Percentiles rank a stretch among this genome's conserved stretches.
phyloP scores from a whole-genome alignment of 2,888 invertebrate species.

The Oxyteleia sp. region DNA sequence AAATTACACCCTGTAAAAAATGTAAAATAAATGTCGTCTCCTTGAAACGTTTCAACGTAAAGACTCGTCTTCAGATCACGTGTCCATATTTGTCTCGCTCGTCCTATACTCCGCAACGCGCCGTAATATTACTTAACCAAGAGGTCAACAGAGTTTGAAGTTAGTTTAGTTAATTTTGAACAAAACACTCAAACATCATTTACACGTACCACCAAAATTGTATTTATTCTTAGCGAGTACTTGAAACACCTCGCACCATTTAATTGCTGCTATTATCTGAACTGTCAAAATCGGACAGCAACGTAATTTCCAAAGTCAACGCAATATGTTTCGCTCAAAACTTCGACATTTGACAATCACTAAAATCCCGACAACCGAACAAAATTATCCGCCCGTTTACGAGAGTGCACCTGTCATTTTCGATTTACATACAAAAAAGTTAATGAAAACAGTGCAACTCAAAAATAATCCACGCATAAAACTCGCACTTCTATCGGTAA shows the following conservation, averaged over 20 bases:
- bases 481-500: no score
- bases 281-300: constrained; percentile 12
- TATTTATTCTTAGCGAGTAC: constrained; percentile 22
- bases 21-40: no score
- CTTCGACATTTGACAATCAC: constrained; percentile 18
- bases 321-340: constrained; percentile 17
- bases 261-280: constrained; percentile 36
- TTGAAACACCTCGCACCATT: constrained; percentile 17
- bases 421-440: no score
- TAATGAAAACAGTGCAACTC: no score
- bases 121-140: constrained; percentile 21
- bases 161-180: constrained; percentile 31
- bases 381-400: no score
- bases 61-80: no score
- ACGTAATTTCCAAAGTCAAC: constrained; percentile 17
- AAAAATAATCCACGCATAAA: no score
- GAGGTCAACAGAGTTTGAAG: constrained; percentile 29
- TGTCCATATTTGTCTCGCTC: constrained; percentile 23
- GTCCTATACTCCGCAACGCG: background rate
- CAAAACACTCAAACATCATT: constrained; percentile 31
- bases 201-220: constrained; percentile 2
- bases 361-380: no score
- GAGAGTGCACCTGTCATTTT: no score
- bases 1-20: no score
- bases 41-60: no score